Evolutionary conservation across 2,888 invertebrate genomes (phyloP).

Genomic region (Coelopa pilipes): DNA sequence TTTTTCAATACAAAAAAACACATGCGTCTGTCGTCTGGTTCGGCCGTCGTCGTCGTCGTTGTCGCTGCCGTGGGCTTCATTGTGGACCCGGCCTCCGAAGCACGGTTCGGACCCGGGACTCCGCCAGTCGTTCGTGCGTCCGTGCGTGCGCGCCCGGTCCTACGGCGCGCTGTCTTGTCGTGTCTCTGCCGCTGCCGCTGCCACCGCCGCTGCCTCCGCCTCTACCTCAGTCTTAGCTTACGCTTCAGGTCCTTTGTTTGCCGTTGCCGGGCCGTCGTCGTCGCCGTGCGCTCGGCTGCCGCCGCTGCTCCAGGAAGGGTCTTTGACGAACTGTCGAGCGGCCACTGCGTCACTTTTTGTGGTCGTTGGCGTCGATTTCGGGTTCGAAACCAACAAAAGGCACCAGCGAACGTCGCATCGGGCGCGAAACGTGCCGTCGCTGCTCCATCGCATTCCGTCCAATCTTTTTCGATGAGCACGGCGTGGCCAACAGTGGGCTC

Average conservation of each 20-base stretch:
- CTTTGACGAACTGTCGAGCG: conserved; percentile 34
- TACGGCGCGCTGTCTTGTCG: conserved; percentile 5
- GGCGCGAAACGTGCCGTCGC: conserved; percentile 27
- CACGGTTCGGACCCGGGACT: neutral
- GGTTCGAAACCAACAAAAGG: conserved; percentile 23
- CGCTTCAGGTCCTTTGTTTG: conserved; percentile 30
- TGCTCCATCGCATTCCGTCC: conserved; percentile 24
- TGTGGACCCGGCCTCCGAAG: neutral
- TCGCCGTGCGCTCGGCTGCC: conserved; percentile 9
- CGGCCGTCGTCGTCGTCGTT: neutral
- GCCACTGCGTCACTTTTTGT: conserved; percentile 7
- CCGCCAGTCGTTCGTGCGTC: conserved; percentile 6
- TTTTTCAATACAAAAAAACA: conserved; percentile 19
- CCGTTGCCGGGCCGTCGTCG: conserved; percentile 3
- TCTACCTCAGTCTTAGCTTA: conserved; percentile 15
- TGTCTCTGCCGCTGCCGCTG: neutral
- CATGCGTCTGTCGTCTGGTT: conserved; percentile 23
- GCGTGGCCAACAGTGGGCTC: conserved; percentile 8
- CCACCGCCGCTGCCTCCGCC: neutral
- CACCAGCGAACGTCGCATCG: conserved; percentile 9
- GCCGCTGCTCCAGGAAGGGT: conserved; percentile 8
- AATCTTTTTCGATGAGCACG: neutral
- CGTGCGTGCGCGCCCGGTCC: neutral
- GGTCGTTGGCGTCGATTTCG: neutral
- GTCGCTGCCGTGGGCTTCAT: neutral